These are phyloP conservation scores for Lepilemur septentrionalis DNA, from an alignment of 2,797 vertebrate species.

Conservation along the genomic window DNA sequence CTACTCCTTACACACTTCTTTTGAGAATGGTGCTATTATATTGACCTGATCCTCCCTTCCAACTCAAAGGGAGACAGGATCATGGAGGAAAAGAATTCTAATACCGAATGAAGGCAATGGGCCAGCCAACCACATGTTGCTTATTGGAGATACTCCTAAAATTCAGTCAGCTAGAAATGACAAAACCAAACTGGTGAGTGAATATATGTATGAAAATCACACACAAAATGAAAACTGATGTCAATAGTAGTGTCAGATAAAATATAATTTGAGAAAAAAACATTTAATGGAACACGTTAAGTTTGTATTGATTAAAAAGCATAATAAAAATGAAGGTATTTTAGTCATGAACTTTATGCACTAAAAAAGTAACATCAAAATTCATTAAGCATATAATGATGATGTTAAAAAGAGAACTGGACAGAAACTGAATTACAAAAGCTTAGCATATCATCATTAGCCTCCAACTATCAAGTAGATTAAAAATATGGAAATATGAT, in stretches of 20 bases:
- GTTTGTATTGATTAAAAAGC: not conserved
- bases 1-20: not conserved
- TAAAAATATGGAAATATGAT: not conserved
- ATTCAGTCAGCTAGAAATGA: not conserved
- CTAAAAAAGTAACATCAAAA: not conserved
- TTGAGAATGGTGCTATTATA: not conserved
- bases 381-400: slow-evolving; percentile 17
- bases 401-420: slow-evolving; percentile 30
- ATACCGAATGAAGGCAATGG: not conserved
- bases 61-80: not conserved
- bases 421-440: slow-evolving; percentile 40
- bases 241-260: not conserved
- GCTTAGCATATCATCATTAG: not conserved
- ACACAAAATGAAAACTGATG: not conserved
- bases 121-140: not conserved
- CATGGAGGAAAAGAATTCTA: not conserved
- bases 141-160: not conserved
- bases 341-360: not conserved
- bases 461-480: slow-evolving; percentile 9
- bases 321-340: not conserved
- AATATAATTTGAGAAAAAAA: slow-evolving; percentile 18
- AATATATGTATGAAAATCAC: not conserved
- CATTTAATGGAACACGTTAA: not conserved
- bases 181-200: not conserved
- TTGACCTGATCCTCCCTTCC: not conserved